A percentile compares a stretch with the other conserved stretches of the same genome.
Evolutionary conservation across 2,888 invertebrate genomes (phyloP).

Genomic region (Cantharis rustica): DNA sequence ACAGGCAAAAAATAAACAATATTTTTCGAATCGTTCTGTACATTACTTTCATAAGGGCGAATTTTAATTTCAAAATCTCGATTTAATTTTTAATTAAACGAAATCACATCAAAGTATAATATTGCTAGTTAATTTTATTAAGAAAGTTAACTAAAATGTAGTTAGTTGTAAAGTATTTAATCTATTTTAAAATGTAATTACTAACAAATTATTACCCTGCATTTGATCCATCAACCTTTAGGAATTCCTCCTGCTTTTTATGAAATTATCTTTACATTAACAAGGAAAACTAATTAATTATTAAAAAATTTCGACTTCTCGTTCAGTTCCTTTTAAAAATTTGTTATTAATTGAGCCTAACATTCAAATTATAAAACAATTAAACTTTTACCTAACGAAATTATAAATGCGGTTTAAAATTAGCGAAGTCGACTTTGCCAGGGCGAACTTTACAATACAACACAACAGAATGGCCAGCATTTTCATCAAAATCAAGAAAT

Average conservation of each 20-base stretch:
- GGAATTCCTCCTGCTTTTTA: background rate
- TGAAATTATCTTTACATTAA: background rate
- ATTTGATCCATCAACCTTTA: background rate
- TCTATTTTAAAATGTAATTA: constrained; percentile 10
- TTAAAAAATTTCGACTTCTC: background rate
- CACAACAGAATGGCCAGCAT: background rate
- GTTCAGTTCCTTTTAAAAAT: background rate
- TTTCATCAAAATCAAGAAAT: background rate
- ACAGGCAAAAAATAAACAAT: too few relatives aligned
- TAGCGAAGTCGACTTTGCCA: background rate
- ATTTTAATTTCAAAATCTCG: background rate
- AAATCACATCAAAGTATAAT: background rate
- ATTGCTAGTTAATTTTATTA: constrained; percentile 8
- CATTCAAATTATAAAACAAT: background rate
- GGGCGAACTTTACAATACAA: too few relatives aligned
- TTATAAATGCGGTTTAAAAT: background rate
- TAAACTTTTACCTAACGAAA: background rate
- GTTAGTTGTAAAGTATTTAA: constrained; percentile 9
- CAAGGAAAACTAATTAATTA: background rate
- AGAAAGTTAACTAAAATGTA: background rate
- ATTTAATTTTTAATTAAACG: background rate
- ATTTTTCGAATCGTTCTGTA: too few relatives aligned
- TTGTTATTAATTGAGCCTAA: background rate
- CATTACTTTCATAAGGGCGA: background rate
- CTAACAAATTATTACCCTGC: background rate